These are phyloP conservation scores for Herminia tarsipennalis DNA, from an alignment of 2,888 invertebrate genomes.

Conservation along the genomic window DNA sequence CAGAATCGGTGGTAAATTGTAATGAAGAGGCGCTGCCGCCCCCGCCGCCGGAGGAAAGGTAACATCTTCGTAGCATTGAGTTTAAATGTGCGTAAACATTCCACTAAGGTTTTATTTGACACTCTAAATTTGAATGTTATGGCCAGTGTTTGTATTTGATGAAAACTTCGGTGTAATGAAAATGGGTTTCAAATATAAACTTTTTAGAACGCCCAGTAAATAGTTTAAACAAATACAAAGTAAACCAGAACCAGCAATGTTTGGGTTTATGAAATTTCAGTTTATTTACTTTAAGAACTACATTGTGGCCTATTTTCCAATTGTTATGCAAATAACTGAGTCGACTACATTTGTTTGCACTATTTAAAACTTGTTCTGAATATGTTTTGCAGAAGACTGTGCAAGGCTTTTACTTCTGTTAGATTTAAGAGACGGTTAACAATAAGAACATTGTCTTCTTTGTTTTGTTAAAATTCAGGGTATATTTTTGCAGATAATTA, in stretches of 20 bases:
- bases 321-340: too few species aligned
- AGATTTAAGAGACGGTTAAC: too few species aligned
- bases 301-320: too few species aligned
- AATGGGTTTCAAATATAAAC: not conserved
- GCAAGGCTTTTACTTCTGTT: too few species aligned
- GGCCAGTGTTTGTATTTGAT: not conserved
- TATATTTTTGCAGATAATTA: too few species aligned
- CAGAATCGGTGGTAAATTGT: conserved; percentile 52
- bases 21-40: conserved; percentile 41
- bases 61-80: conserved; percentile 6
- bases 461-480: too few species aligned
- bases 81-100: not conserved
- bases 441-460: too few species aligned
- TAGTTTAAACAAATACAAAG: not conserved
- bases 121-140: not conserved
- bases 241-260: not conserved
- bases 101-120: not conserved
- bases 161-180: not conserved
- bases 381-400: too few species aligned
- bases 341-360: too few species aligned
- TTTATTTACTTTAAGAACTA: too few species aligned
- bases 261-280: not conserved
- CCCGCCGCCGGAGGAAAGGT: conserved; percentile 50
- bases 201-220: not conserved
- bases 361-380: too few species aligned